phyloP scores from a whole-genome alignment of 2,113 vertebrate species.

The Syngnathus typhle region DNA sequence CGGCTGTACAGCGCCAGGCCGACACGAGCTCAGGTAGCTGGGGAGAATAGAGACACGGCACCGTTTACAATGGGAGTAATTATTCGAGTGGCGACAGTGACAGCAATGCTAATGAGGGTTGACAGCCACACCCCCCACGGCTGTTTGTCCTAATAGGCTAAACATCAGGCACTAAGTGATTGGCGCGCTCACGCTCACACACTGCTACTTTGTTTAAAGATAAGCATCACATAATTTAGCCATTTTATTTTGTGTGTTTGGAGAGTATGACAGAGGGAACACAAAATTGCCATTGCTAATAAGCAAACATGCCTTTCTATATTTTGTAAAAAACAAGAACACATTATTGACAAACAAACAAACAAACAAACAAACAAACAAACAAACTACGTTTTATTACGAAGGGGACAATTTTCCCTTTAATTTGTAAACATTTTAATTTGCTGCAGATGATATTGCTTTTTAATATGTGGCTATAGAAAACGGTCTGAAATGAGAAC shows the following conservation, averaged over 20 bases:
- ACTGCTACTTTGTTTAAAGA: not conserved
- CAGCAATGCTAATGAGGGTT: slow-evolving; percentile 62
- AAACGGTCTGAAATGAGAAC: slow-evolving; percentile 60
- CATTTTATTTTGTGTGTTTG: slow-evolving; percentile 6
- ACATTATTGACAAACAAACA: slow-evolving; percentile 10
- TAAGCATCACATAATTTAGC: not conserved
- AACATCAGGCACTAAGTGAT: slow-evolving; percentile 49
- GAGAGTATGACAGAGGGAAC: slow-evolving; percentile 11
- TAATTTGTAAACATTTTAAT: slow-evolving; percentile 68
- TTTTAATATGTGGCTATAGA: slow-evolving; percentile 64
- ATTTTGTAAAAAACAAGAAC: slow-evolving; percentile 22
- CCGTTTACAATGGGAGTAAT: slow-evolving; percentile 58
- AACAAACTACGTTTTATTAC: slow-evolving; percentile 53
- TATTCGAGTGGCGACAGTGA: slow-evolving; percentile 52
- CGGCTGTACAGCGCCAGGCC: slow-evolving; percentile 13
- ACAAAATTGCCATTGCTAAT: not conserved
- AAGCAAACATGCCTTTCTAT: slow-evolving; percentile 4
- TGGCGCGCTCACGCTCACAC: not conserved
- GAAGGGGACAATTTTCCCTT: slow-evolving; percentile 53
- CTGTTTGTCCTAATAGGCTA: slow-evolving; percentile 60
- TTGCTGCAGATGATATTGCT: slow-evolving; percentile 59
- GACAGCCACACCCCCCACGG: slow-evolving; percentile 59
- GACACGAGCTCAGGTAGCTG: slow-evolving; percentile 31
- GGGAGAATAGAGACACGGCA: slow-evolving; percentile 20
- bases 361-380: no score